Base-by-base conservation (phyloP, 53 echinoderm and acorn worm species). In the Echinarachnius parma region DNA sequence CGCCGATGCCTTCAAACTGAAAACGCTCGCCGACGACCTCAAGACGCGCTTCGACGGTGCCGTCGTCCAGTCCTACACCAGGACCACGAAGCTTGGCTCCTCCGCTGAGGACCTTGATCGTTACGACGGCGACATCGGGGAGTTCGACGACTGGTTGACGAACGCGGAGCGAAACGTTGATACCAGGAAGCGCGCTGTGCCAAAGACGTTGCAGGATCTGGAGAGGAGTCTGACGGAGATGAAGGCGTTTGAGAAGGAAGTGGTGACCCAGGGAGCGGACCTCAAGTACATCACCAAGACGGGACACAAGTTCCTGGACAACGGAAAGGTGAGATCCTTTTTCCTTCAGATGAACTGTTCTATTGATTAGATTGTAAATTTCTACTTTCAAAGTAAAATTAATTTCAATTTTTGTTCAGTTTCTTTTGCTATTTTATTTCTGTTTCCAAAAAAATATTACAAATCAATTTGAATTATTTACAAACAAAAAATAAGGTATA, bases 241-340 rank as follows among this genome's bases (percentile, higher is more conserved):
- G 86, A 85, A 92, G 66, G 33, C 9, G 0, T 92, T 98, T 75
- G 69, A 82, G 14, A 92, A 88, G 33, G 98, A 98, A 21, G 88
- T 98, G 7, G 88, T 98, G 53, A 80, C 60, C 31, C 88, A 92
- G 18, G 91, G 88, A 27, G 91, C 98, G 10, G 91, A 98, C 62
- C 81, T 98, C 37, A 98, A 98, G 47, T 98, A 90, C 80, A 82
- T 92, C 47, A 92, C 87, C 60, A 92, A 92, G 31, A 76, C 98
- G 18, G 98, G 98, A 54, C 80, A 92, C 81, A 91, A 98, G 60
- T 89, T 88, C 86, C 42, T 92, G 77, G 89, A 98, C 55, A 98
- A 80, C 74, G 81, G 83, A 31, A 92, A 88, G 86, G 91, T 98
- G 42, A 77, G 81, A 25, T 55, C 22, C 50, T 21, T 9, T 16